Conservation (phyloP, 1,140 invertebrate species). For the Aphelenchoides besseyi region DNA sequence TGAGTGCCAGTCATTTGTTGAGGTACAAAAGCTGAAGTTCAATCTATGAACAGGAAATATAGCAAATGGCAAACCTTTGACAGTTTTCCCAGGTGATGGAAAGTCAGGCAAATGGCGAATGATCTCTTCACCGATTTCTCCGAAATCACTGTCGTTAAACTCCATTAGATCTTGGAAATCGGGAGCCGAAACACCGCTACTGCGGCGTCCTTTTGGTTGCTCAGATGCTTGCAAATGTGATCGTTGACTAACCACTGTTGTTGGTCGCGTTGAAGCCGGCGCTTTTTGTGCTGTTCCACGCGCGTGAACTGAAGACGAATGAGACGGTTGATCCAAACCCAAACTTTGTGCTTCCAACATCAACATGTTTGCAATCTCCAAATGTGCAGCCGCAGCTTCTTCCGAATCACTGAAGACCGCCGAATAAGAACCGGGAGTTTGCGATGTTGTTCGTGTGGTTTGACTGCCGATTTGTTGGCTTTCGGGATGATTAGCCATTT, state of each 20-base stretch:
- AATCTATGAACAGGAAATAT: not conserved
- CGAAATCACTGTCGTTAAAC: not conserved
- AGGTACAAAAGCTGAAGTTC: not conserved
- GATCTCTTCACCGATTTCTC: constrained; percentile 10
- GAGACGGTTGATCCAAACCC: constrained; percentile 5
- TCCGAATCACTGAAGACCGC: not conserved
- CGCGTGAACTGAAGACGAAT: not conserved
- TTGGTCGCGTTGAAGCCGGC: too few species aligned
- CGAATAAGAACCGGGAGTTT: not conserved
- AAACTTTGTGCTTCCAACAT: constrained; percentile 14
- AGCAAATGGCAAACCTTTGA: not conserved
- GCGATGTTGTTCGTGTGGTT: not conserved
- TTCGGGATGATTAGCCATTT: not conserved
- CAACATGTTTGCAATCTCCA: constrained; percentile 19
- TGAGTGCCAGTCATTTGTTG: not conserved
- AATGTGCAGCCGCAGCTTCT: constrained; percentile 11
- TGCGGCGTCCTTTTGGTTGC: constrained; percentile 2
- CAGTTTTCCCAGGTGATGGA: not conserved
- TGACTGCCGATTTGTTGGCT: not conserved
- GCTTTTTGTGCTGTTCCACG: too few species aligned
- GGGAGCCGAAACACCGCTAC: not conserved
- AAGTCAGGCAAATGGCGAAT: constrained; percentile 7
- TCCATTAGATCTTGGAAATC: constrained; percentile 10
- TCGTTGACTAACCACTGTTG: too few species aligned
- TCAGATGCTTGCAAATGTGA: too few species aligned